Evolutionary conservation across 2,888 invertebrate species (phyloP).

Genomic region (Paralinhomoeus sp.): DNA sequence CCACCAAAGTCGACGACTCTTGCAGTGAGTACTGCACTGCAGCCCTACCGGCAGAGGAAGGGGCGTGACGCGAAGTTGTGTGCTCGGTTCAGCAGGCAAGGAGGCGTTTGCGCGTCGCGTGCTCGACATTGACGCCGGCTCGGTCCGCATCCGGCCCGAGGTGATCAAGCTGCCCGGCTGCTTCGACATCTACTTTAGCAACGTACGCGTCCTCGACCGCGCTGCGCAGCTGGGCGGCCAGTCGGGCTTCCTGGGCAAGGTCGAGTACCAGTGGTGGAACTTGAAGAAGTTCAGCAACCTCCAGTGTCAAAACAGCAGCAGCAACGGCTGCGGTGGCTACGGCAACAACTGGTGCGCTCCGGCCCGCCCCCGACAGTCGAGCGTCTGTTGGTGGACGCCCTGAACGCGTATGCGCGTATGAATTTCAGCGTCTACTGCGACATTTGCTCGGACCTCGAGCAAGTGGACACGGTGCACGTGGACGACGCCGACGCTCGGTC

Average conservation of each 20-base stretch:
- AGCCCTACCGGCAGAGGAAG: too few species aligned
- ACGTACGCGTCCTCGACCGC: neutral
- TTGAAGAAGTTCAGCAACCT: constrained; percentile 16
- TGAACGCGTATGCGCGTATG: neutral
- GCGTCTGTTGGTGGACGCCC: too few species aligned
- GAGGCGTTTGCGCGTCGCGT: constrained; percentile 12
- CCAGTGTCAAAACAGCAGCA: constrained; percentile 19
- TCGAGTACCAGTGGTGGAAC: constrained; percentile 25
- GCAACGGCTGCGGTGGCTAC: constrained; percentile 22
- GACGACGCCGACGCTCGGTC: neutral
- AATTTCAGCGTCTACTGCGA: constrained; percentile 22
- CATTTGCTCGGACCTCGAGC: constrained; percentile 19
- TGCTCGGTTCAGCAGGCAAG: constrained; percentile 15
- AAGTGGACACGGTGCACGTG: constrained; percentile 9
- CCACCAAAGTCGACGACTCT: constrained; percentile 20
- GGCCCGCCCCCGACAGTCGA: too few species aligned
- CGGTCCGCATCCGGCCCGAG: constrained; percentile 17
- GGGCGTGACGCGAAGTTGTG: too few species aligned
- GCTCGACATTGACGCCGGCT: constrained; percentile 17
- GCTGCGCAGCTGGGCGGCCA: too few species aligned
- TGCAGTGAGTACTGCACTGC: constrained; percentile 25
- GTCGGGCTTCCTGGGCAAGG: constrained; percentile 19
- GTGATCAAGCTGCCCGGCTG: constrained; percentile 20
- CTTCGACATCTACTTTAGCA: constrained; percentile 19
- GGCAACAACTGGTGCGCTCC: constrained; percentile 21